A percentile compares a stretch with the other conserved stretches of the same genome.
Evolutionary conservation across 2,797 vertebrate species (phyloP).

Genomic region (Epinephelus coioides): DNA sequence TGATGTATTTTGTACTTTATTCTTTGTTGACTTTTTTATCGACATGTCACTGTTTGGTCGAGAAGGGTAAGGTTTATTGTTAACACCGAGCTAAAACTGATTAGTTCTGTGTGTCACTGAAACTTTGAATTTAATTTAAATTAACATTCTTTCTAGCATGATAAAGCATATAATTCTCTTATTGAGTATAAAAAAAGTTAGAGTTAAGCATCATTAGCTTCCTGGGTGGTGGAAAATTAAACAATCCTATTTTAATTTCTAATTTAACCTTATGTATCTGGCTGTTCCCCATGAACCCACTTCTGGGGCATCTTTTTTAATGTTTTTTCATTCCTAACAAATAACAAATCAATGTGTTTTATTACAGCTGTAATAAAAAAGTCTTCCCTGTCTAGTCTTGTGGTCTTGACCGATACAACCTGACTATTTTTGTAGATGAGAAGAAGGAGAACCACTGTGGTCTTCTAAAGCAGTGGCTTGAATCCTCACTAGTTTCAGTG

Average conservation of each 20-base stretch:
- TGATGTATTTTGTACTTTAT: slow-evolving; percentile 63
- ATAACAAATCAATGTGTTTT: background rate
- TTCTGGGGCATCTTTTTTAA: background rate
- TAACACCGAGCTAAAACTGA: background rate
- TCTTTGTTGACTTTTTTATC: slow-evolving; percentile 50
- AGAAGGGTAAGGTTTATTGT: slow-evolving; percentile 51
- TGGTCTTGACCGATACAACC: background rate
- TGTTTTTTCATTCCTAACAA: background rate
- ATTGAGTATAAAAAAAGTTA: too few species aligned
- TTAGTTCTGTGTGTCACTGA: background rate
- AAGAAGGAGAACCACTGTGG: slow-evolving; percentile 67
- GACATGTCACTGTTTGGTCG: slow-evolving; percentile 44
- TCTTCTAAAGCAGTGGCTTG: slow-evolving; percentile 65
- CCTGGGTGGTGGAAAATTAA: background rate
- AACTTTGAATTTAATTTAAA: background rate
- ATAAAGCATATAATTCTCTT: too few species aligned
- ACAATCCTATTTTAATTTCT: background rate
- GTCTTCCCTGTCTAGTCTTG: background rate
- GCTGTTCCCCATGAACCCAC: too few species aligned
- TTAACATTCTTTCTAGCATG: background rate
- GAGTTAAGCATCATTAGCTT: background rate
- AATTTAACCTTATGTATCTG: background rate
- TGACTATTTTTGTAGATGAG: slow-evolving; percentile 72
- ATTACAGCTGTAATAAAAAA: background rate
- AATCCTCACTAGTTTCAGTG: slow-evolving; percentile 81